Evolutionary conservation across 2,797 vertebrate species (phyloP), one percentile per base, ranked within the genome.

Genomic region (Cynodonichthys magdalenae): DNA sequence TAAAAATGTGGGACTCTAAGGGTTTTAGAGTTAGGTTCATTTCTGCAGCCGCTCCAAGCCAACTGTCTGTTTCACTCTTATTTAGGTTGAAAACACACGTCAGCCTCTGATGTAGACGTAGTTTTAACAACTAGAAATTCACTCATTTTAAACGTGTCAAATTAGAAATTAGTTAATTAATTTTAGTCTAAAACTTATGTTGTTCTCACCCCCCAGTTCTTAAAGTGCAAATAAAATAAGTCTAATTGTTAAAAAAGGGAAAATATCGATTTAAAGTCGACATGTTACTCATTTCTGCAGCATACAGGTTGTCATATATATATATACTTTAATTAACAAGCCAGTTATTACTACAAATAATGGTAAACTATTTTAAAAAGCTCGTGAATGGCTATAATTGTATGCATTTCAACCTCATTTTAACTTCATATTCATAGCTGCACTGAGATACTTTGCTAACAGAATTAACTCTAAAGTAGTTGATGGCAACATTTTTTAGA

Each of bases 21-120:
- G 17, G 44, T 29, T 29, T n/a, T n/a, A n/a, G n/a, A 58, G 55
- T 61, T 56, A 15, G 24, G 63, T 59, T 50, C 55, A 50, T 44
- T 50, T 52, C 14, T 59, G 34, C 45, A 29, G 51, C 53, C 28
- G 55, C 54, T 69, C 63, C 57, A 68, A 71, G 58, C 75, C 81
- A 69, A 71, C 67, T 71, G 66, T 66, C 0, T 84, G 71, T 71
- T 74, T 72, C 60, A 72, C 74, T 66, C 67, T 78, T 74, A 75
- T 80, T 29, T 77, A 47, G 27, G 36, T 52, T 36, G 61, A 74
- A 48, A 82, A 36, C 9, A 36, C 82, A 84, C 84, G 81, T 87
- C 84, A 77, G 75, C 81, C 15, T 61, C 57, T 50, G 44, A 17
- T 48, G 47, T 39, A 65, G 42, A 52, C 71, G 46, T 36, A 28